A percentile compares a stretch with the other conserved stretches of the same genome.
Conservation (phyloP, 2,888 invertebrate genomes). For the Meliscaeva auricollis region DNA sequence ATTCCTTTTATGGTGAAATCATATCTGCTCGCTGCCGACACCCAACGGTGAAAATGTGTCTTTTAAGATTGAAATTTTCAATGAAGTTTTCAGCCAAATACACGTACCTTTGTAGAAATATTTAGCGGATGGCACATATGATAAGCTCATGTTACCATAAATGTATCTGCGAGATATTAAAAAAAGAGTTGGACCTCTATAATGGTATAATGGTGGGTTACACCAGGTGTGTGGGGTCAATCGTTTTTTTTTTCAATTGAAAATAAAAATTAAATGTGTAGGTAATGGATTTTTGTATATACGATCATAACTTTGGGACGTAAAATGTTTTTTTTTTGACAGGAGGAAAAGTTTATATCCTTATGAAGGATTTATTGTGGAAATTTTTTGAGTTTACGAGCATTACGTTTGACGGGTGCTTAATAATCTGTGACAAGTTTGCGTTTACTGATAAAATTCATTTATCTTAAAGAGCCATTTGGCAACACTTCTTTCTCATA, state of each 20-base stretch:
- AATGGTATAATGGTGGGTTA: conserved; percentile 30
- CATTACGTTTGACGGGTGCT: too few relatives aligned
- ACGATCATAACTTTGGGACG: conserved; percentile 11
- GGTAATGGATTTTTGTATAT: not conserved
- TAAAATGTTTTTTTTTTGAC: not conserved
- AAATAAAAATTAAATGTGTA: not conserved
- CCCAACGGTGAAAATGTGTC: conserved; percentile 45
- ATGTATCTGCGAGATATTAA: conserved; percentile 5
- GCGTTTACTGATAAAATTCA: too few relatives aligned
- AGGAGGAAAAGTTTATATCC: not conserved
- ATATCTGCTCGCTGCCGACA: conserved; percentile 46
- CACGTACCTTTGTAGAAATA: conserved; percentile 37
- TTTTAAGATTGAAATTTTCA: conserved; percentile 61
- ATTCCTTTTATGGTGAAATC: conserved; percentile 51
- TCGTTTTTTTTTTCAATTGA: conserved; percentile 26
- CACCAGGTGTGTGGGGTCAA: conserved; percentile 57
- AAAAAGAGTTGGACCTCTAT: not conserved
- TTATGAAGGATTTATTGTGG: too few relatives aligned
- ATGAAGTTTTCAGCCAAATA: conserved; percentile 41
- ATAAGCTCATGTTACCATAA: conserved; percentile 64
- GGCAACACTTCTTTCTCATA: too few relatives aligned
- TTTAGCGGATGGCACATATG: conserved; percentile 69
- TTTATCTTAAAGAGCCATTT: too few relatives aligned
- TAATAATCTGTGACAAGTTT: too few relatives aligned
- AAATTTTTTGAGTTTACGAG: too few relatives aligned